Conservation (phyloP, 2,797 vertebrate species). For the Toxotes lorentzi region DNA sequence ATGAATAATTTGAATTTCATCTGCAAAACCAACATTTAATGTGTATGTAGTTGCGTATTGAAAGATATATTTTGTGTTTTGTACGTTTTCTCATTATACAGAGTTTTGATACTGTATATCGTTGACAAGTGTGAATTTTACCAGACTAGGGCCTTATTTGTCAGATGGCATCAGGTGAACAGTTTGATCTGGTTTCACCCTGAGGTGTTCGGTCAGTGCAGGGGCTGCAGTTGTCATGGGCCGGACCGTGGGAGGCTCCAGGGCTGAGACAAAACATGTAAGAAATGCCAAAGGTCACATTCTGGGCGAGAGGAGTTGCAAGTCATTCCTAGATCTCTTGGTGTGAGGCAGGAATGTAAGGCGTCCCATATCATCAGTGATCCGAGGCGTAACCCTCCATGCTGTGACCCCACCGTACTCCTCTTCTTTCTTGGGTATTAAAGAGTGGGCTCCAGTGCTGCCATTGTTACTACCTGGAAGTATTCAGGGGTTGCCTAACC, state of each 20-base stretch:
- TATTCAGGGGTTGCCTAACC: slow-evolving; percentile 64
- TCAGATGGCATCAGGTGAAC: slow-evolving; percentile 40
- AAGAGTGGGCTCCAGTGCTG: slow-evolving; percentile 51
- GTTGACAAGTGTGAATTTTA: slow-evolving; percentile 69
- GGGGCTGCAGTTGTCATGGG: slow-evolving; percentile 40
- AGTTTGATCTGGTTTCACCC: slow-evolving; percentile 47
- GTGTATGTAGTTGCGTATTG: slow-evolving; percentile 72
- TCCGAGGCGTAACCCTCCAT: slow-evolving; percentile 27
- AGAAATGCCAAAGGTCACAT: slow-evolving; percentile 66
- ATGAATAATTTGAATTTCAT: slow-evolving; percentile 73
- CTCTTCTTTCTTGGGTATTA: slow-evolving; percentile 51
- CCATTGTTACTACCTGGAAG: slow-evolving; percentile 66
- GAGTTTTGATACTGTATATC: slow-evolving; percentile 78
- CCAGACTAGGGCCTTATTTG: slow-evolving; percentile 66
- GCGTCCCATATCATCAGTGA: slow-evolving; percentile 39
- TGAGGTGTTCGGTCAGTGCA: slow-evolving; percentile 36
- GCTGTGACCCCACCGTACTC: slow-evolving; percentile 43
- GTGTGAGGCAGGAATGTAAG: slow-evolving; percentile 50
- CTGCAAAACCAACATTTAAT: slow-evolving; percentile 70
- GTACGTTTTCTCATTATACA: slow-evolving; percentile 75
- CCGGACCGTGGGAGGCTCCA: slow-evolving; percentile 25
- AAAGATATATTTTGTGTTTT: slow-evolving; percentile 79
- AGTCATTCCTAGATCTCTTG: slow-evolving; percentile 54
- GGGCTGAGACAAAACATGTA: slow-evolving; percentile 30
- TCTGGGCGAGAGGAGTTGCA: slow-evolving; percentile 42